Evolutionary conservation across 2,113 vertebrate species (phyloP).

Genomic region (Dromiciops gliroides): DNA sequence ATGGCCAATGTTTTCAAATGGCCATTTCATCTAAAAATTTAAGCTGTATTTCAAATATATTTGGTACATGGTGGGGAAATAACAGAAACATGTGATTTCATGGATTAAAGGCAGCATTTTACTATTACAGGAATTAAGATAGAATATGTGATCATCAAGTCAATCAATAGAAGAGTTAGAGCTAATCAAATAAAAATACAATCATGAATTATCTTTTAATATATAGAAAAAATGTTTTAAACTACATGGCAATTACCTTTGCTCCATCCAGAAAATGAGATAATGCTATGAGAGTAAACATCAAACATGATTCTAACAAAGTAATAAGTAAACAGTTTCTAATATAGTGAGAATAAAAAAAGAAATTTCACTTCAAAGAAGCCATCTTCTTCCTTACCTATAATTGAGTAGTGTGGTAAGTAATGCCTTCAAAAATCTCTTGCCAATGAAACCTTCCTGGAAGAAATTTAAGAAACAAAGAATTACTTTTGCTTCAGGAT

Average conservation of each 20-base stretch:
- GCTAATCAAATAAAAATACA: background rate
- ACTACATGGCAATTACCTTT: background rate
- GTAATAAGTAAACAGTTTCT: background rate
- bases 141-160: fast-evolving
- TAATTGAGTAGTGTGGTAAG: background rate
- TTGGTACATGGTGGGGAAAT: background rate
- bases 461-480: slow-evolving; percentile 64
- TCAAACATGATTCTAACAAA: background rate
- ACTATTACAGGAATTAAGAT: background rate
- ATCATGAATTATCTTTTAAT: background rate
- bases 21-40: background rate
- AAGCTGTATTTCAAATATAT: background rate
- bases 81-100: background rate
- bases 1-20: background rate
- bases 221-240: background rate
- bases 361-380: background rate
- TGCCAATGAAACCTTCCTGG: slow-evolving; percentile 54
- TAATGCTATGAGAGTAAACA: background rate
- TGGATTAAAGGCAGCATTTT: background rate
- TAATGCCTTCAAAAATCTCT: background rate
- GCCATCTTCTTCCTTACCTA: slow-evolving; percentile 53
- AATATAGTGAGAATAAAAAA: background rate
- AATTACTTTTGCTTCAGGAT: slow-evolving; percentile 42
- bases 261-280: background rate
- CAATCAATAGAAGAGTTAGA: background rate